These are phyloP conservation scores for Drosophila vallismaia DNA, from an alignment of 2,888 invertebrate genomes.

Conservation along the genomic window DNA sequence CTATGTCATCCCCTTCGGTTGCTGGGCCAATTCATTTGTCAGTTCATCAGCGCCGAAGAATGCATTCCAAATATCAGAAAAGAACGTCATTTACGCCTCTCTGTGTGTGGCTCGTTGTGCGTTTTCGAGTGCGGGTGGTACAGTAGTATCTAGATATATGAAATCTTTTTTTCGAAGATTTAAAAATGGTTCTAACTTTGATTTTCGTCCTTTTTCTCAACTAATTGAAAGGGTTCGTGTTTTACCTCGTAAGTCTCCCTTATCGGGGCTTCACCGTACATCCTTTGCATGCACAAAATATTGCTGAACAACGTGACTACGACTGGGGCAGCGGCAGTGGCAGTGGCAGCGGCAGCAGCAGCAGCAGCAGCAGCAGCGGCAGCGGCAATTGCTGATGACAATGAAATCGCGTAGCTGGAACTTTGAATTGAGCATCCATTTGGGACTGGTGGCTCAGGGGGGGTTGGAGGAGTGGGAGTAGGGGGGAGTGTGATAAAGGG, in stretches of 20 bases:
- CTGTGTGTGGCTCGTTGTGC: slow-evolving; percentile 7
- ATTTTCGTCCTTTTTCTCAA: no score
- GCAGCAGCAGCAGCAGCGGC: slow-evolving; percentile 54
- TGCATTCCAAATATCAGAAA: slow-evolving; percentile 20
- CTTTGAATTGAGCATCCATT: slow-evolving; percentile 63
- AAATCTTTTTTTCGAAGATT: no score
- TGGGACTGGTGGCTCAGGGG: slow-evolving; percentile 29
- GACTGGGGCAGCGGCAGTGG: slow-evolving; percentile 72
- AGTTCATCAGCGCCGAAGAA: slow-evolving; percentile 44
- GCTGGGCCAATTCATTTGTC: slow-evolving; percentile 44
- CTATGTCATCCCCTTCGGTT: slow-evolving; percentile 18
- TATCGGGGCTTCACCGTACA: slow-evolving; percentile 1
- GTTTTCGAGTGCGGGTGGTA: not conserved
- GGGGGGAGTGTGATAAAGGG: not conserved
- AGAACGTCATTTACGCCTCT: slow-evolving; percentile 11
- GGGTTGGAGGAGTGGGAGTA: not conserved
- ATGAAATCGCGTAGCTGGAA: slow-evolving; percentile 67
- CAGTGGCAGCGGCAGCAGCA: slow-evolving; percentile 29
- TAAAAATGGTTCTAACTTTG: no score
- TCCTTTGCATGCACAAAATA: slow-evolving; percentile 58
- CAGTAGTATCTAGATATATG: not conserved
- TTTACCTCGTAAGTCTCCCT: not conserved
- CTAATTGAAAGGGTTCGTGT: no score
- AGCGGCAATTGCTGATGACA: slow-evolving; percentile 75
- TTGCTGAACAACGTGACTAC: slow-evolving; percentile 74